phyloP scores from a whole-genome alignment of 2,888 invertebrate species.

The Cristatella mucedo region DNA sequence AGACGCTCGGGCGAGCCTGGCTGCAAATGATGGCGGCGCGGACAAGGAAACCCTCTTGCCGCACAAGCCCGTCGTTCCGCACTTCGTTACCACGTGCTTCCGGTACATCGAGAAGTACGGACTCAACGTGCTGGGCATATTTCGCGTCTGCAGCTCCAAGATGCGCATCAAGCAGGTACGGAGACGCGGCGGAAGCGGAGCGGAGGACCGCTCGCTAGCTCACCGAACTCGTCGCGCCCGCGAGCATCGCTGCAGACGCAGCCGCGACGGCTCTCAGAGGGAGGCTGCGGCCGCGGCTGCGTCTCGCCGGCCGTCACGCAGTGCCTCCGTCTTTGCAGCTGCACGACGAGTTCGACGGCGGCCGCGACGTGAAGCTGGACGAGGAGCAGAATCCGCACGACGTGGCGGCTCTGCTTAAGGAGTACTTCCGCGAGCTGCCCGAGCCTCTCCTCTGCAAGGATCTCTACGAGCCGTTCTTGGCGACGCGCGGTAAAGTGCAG shows the following conservation, averaged over 20 bases:
- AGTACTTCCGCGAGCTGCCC: constrained; percentile 77
- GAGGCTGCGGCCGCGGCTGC: too few species aligned
- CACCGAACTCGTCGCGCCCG: too few species aligned
- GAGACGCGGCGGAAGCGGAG: not conserved
- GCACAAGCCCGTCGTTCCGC: constrained; percentile 48
- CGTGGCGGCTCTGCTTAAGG: constrained; percentile 77
- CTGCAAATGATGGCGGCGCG: too few species aligned
- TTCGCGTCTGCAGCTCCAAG: constrained; percentile 77
- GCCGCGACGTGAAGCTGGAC: constrained; percentile 45
- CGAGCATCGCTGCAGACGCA: too few species aligned
- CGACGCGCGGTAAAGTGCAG: constrained; percentile 67
- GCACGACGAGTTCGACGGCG: constrained; percentile 74
- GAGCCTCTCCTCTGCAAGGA: constrained; percentile 77
- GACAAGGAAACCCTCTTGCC: constrained; percentile 13
- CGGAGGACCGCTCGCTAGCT: too few species aligned
- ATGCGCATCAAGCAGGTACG: constrained; percentile 73
- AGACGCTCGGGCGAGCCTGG: too few species aligned
- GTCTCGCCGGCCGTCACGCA: too few species aligned
- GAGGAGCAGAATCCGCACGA: constrained; percentile 76
- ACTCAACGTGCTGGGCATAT: constrained; percentile 68
- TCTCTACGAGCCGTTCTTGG: constrained; percentile 72
- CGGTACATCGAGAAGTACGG: constrained; percentile 61
- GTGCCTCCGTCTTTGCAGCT: constrained; percentile 45
- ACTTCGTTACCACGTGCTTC: constrained; percentile 61
- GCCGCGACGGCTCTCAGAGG: too few species aligned